These are phyloP conservation scores for Lagopus muta DNA, from an alignment of 2,113 vertebrate species.

Conservation along the genomic window DNA sequence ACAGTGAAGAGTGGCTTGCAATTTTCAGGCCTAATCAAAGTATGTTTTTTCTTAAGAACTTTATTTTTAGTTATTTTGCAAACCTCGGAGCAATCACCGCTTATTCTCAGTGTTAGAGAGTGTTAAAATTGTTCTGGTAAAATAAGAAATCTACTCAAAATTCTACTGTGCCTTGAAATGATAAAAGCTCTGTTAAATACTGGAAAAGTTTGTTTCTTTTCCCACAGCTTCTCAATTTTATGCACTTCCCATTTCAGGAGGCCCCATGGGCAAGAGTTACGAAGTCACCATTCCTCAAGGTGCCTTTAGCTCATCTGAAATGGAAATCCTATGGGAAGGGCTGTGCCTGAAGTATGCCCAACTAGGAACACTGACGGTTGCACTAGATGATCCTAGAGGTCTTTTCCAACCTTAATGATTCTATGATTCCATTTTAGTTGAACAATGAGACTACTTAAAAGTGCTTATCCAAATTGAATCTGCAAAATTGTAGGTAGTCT, in stretches of 20 bases:
- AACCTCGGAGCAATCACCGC: neutral
- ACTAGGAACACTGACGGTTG: neutral
- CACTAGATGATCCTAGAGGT: no score
- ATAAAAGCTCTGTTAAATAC: neutral
- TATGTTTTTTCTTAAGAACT: neutral
- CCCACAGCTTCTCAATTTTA: neutral
- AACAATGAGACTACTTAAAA: neutral
- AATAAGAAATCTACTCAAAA: neutral
- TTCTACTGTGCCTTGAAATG: neutral
- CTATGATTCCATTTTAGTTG: neutral
- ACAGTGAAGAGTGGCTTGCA: neutral
- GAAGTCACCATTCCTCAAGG: neutral
- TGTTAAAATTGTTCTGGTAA: neutral
- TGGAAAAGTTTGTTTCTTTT: neutral
- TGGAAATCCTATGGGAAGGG: neutral
- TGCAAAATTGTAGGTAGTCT: conserved; percentile 22
- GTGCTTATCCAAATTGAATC: neutral
- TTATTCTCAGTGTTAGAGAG: neutral
- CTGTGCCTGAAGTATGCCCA: neutral
- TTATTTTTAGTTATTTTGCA: neutral
- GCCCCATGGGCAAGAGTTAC: neutral
- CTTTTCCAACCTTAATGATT: no score
- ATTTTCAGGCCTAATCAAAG: conserved; percentile 4
- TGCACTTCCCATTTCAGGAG: neutral
- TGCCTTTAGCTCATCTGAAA: neutral